Evolutionary conservation across 2,113 vertebrate species (phyloP).

Genomic region (Hippoglossus stenolepis): DNA sequence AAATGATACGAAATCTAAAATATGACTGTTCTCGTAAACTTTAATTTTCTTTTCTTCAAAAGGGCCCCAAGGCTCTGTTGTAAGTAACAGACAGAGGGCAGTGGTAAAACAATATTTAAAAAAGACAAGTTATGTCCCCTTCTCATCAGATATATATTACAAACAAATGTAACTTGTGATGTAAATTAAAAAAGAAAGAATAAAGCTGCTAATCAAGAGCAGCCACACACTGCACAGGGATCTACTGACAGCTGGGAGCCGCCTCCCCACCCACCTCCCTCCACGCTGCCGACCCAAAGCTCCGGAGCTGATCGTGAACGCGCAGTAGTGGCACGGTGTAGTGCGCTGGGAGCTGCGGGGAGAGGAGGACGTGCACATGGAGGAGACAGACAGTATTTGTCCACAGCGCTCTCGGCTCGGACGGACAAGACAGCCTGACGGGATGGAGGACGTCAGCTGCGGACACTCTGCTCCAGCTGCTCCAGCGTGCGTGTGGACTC

Average conservation of each 20-base stretch:
- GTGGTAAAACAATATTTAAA: no score
- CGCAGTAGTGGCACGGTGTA: not conserved
- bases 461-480: not conserved
- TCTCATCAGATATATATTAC: no score
- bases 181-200: not conserved
- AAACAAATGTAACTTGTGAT: not conserved
- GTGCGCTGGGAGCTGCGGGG: not conserved
- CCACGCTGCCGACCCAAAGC: not conserved
- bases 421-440: not conserved
- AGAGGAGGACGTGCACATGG: not conserved
- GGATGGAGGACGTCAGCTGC: constrained; percentile 44
- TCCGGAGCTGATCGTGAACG: constrained; percentile 39
- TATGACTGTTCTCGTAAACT: no score
- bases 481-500: rapidly evolving
- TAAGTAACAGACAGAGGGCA: no score
- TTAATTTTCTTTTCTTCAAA: no score
- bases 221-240: not conserved
- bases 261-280: not conserved
- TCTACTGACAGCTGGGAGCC: not conserved
- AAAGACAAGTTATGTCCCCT: no score
- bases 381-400: not conserved
- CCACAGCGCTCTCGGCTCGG: not conserved
- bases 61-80: no score
- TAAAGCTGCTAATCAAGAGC: not conserved
- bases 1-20: not conserved